Base-by-base conservation (phyloP, 2,888 invertebrate genomes). In the Prostheceraeus crozeri region DNA sequence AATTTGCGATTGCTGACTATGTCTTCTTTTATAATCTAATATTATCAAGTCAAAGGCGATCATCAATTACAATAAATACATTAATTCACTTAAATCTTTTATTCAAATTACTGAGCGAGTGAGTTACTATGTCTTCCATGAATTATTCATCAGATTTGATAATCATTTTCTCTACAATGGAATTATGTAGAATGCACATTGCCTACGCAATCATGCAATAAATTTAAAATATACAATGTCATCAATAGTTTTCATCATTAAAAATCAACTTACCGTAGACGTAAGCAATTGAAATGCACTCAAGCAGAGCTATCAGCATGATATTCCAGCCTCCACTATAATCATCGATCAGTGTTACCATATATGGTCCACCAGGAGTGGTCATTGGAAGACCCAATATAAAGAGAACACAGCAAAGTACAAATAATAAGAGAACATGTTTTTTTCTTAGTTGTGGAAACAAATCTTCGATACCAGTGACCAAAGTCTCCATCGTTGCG, bases 241-340 rank as follows among this genome's bases (percentile, higher is more conserved):
- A n/a, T 11, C 11, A 33, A 11, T 10, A 33, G 10, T 33, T 10
- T 10, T 10, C 10, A 33, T 10, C 33, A 10, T 10, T 11, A 33
- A 33, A 33, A 33, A 33, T 11, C 33, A 33, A n/a, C n/a, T n/a
- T n/a, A n/a, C n/a, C 73, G 62, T 73, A 73, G 54, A 86, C 80
- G 83, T 84, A 86, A 57, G 83, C 81, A 8, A 87, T 75, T 0
- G 83, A 83, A 35, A 83, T 73, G 30, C 85, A 81, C 75, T 87
- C 86, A 48, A 79, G 72, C 21, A 86, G 79, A 0, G 84, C 83
- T 62, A 87, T 81, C 74, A 86, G 83, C 0, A 86, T 64, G 3
- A 73, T 70, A 57, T 72, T 71, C 73, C 73, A 73, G 1, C 71
- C 72, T 2, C 71, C 71, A 21, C 71, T 62, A 55, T 72, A 73